Evolutionary conservation across 2,888 invertebrate genomes (phyloP).

Genomic region (Nomada goodeniana): DNA sequence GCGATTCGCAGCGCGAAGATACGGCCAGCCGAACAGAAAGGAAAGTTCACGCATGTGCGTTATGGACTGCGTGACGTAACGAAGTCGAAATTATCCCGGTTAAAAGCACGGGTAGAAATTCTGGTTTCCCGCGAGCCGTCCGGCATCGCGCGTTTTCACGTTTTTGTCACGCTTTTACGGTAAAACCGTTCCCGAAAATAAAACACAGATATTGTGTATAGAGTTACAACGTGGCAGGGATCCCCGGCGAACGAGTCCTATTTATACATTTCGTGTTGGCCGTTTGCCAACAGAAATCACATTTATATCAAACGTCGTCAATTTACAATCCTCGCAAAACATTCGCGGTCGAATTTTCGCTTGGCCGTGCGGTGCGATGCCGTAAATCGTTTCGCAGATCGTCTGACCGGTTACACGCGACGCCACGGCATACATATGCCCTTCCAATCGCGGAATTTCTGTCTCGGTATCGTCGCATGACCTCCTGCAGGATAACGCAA

Average conservation of each 20-base stretch:
- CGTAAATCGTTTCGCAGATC: constrained; percentile 59
- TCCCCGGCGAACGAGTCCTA: constrained; percentile 32
- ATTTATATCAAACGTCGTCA: constrained; percentile 57
- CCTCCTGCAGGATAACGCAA: constrained; percentile 30
- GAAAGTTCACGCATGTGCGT: constrained; percentile 31
- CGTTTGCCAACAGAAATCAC: constrained; percentile 47
- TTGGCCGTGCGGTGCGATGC: neutral
- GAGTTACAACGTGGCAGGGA: constrained; percentile 33
- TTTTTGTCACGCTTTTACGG: constrained; percentile 44
- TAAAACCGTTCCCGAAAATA: constrained; percentile 43
- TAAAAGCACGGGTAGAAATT: constrained; percentile 21
- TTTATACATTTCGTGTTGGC: constrained; percentile 59
- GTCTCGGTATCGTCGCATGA: constrained; percentile 20
- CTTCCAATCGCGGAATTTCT: constrained; percentile 58
- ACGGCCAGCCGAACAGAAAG: constrained; percentile 26
- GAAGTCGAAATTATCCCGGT: constrained; percentile 50
- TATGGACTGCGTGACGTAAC: constrained; percentile 61
- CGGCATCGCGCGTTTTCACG: constrained; percentile 26
- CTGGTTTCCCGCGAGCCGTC: constrained; percentile 14
- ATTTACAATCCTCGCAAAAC: constrained; percentile 53
- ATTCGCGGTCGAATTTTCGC: constrained; percentile 36
- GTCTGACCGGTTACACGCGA: constrained; percentile 44
- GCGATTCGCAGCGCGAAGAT: constrained; percentile 24
- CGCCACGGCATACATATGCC: constrained; percentile 19
- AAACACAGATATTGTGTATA: constrained; percentile 48